Evolutionary conservation across 2,797 vertebrate genomes (phyloP).

Genomic region (Lithobates pipiens): DNA sequence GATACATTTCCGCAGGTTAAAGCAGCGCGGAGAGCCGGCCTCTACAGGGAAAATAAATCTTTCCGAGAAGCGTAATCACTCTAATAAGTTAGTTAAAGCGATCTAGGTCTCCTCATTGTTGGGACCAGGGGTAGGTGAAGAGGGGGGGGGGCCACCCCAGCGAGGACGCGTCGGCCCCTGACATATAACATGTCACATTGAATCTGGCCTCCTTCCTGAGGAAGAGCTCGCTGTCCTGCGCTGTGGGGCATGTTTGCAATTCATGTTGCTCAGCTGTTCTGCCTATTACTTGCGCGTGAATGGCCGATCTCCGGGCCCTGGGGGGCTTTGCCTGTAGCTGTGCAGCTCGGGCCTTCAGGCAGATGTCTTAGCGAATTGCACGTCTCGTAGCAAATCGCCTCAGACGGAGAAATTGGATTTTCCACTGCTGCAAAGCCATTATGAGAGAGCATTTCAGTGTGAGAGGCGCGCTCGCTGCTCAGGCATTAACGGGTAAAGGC

Average conservation of each 20-base stretch:
- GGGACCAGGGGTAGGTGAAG: neutral
- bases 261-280: slow-evolving; percentile 78
- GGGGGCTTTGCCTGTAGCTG: slow-evolving; percentile 78
- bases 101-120: neutral
- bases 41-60: slow-evolving; percentile 14
- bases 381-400: slow-evolving; percentile 71
- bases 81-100: slow-evolving; percentile 47
- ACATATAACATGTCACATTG: slow-evolving; percentile 76
- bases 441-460: slow-evolving; percentile 71
- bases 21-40: slow-evolving; percentile 3
- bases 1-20: neutral
- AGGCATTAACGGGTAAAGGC: slow-evolving; percentile 70
- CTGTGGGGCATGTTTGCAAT: slow-evolving; percentile 74
- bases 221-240: slow-evolving; percentile 61
- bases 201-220: slow-evolving; percentile 70
- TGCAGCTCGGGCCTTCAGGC: slow-evolving; percentile 75
- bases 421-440: slow-evolving; percentile 77
- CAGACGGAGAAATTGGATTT: slow-evolving; percentile 76
- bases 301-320: slow-evolving; percentile 77
- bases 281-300: slow-evolving; percentile 79
- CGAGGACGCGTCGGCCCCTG: slow-evolving; percentile 70
- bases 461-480: slow-evolving; percentile 70
- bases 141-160: neutral
- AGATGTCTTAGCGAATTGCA: slow-evolving; percentile 78
- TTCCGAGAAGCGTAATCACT: slow-evolving; percentile 27